These are phyloP conservation scores for Lepetodrilus schrolli DNA, from an alignment of 2,888 invertebrate genomes.

Conservation along the genomic window DNA sequence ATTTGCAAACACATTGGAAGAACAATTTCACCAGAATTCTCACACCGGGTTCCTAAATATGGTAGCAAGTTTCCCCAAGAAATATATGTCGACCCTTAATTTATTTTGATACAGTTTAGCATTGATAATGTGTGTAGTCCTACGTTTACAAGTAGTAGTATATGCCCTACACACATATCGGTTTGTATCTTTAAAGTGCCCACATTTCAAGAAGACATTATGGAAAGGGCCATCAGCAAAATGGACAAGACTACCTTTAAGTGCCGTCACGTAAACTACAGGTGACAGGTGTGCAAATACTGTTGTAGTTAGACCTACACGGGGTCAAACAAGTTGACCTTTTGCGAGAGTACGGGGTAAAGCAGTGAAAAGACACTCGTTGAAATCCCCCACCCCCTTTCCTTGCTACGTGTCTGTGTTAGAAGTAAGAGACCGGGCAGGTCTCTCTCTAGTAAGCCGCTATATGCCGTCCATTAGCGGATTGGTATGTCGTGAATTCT, in stretches of 20 bases:
- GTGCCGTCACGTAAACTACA: too few species aligned
- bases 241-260: neutral
- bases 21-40: too few species aligned
- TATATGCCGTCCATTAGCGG: neutral
- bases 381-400: neutral
- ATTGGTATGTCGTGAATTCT: neutral
- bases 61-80: too few species aligned
- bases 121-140: too few species aligned
- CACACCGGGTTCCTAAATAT: too few species aligned
- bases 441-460: neutral
- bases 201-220: too few species aligned
- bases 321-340: neutral
- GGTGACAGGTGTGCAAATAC: neutral
- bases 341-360: constrained; percentile 3
- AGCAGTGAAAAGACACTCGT: neutral
- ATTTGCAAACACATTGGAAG: too few species aligned
- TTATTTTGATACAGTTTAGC: too few species aligned
- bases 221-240: neutral
- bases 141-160: too few species aligned
- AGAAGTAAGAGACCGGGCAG: neutral
- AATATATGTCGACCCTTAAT: too few species aligned
- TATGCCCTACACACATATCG: too few species aligned
- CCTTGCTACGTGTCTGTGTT: neutral
- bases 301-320: neutral
- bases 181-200: too few species aligned